Evolutionary conservation across 2,797 vertebrate species (phyloP).

Genomic region (Spatula clypeata): DNA sequence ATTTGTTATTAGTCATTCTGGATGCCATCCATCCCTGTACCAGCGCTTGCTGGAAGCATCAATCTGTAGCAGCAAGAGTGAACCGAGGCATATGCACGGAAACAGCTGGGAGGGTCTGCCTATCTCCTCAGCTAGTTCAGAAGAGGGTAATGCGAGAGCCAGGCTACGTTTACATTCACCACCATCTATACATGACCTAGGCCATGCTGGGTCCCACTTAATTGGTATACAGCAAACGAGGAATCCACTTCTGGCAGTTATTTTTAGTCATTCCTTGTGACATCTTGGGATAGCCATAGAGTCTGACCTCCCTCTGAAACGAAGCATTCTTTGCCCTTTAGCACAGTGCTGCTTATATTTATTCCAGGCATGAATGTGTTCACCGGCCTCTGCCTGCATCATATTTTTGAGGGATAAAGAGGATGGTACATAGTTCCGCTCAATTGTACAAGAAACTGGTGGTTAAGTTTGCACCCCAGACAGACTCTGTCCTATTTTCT

Average conservation of each 20-base stretch:
- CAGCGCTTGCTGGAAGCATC: slow-evolving; percentile 43
- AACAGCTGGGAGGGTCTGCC: slow-evolving; percentile 42
- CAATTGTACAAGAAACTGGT: background rate
- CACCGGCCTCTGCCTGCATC: background rate
- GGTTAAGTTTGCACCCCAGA: slow-evolving; percentile 35
- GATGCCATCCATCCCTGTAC: slow-evolving; percentile 54
- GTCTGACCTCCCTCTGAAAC: slow-evolving; percentile 25
- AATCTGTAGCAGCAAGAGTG: slow-evolving; percentile 29
- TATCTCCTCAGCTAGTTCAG: background rate
- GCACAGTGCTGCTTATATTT: background rate
- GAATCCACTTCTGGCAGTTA: slow-evolving; percentile 3
- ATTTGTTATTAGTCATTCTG: slow-evolving; percentile 74
- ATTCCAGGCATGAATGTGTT: slow-evolving; percentile 9
- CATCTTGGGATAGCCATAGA: background rate
- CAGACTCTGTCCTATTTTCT: slow-evolving; percentile 26
- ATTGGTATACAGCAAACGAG: background rate
- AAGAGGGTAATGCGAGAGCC: background rate
- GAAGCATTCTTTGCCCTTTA: slow-evolving; percentile 38
- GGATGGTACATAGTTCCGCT: background rate
- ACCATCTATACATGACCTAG: background rate
- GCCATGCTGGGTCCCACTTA: background rate
- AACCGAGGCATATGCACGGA: slow-evolving; percentile 22
- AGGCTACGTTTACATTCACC: slow-evolving; percentile 8
- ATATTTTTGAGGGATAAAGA: slow-evolving; percentile 4
- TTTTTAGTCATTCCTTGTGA: background rate